Evolutionary conservation across 1,140 invertebrate species (phyloP), one percentile per base, ranked within the genome.

Genomic region (Drosophila grimshawi): DNA sequence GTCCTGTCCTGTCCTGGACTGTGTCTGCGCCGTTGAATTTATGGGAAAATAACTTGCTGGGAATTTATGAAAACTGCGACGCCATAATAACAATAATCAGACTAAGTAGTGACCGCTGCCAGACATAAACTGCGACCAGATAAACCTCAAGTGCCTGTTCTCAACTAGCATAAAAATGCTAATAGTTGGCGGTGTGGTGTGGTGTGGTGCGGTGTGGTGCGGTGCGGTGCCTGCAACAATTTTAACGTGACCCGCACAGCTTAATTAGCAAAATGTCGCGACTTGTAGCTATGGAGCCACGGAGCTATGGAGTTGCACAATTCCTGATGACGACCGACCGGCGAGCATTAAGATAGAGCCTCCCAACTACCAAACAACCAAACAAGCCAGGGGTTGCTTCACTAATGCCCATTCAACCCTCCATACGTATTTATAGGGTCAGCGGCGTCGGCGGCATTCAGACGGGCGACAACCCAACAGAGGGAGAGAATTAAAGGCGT

Each of bases 41-140:
- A 89, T 89, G 85, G 80, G 81, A 88, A 88, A 80, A 88, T 88
- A 89, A 89, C 83, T 89, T 89, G 80, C 67, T 89, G 83, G 73
- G 74, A 89, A 88, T 88, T 89, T 88, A 88, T 88, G 82, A 88
- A 86, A 86, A 86, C 85, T 88, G 83, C 80, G 85, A 85, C 85
- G 85, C 85, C 85, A 89, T 88, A 88, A 88, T 89, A 88, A 89
- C 85, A 83, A 88, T 88, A 88, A 89, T 89, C 86, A 89, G 85
- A 88, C 85, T 88, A 89, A 88, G 85, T 89, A 89, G 85, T 88
- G 85, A 89, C 85, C 85, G 85, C 85, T 88, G 82, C 85, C 82
- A 77, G 82, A 86, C 83, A 86, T 86, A 83, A 86, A 86, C 83
- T 86, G 64, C 77, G 83, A 66, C 68, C 83, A 86, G 83, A 86